Percentiles rank a stretch among this genome's conserved stretches.
Conservation (phyloP, 2,797 vertebrate genomes). For the Cyclopterus lumpus region DNA sequence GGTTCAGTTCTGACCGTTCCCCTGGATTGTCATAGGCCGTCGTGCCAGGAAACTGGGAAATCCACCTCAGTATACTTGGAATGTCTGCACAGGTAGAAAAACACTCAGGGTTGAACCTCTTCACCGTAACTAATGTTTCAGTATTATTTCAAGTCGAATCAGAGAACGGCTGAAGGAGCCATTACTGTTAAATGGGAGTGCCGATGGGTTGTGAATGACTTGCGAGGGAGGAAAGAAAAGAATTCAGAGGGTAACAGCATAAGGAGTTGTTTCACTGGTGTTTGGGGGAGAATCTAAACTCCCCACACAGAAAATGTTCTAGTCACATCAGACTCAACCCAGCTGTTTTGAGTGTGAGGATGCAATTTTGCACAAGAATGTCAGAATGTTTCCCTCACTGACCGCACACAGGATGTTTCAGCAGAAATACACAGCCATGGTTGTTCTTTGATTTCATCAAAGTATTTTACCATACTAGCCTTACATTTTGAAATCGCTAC, state of each 20-base stretch:
- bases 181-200: constrained; percentile 52
- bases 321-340: constrained; percentile 15
- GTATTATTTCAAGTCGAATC: constrained; percentile 48
- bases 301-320: constrained; percentile 1
- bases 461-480: constrained; percentile 19
- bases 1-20: not conserved
- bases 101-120: constrained; percentile 38
- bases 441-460: constrained; percentile 52
- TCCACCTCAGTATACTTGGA: constrained; percentile 68
- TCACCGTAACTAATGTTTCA: constrained; percentile 53
- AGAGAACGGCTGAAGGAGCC: constrained; percentile 31
- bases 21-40: not conserved
- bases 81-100: constrained; percentile 68
- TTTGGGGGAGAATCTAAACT: constrained; percentile 18
- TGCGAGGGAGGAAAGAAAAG: constrained; percentile 26
- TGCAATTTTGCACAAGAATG: constrained; percentile 23
- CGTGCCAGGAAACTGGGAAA: constrained; percentile 60
- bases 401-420: constrained; percentile 46
- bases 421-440: constrained; percentile 10
- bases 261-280: constrained; percentile 25
- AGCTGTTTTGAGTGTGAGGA: constrained; percentile 33
- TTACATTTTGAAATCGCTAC: constrained; percentile 49
- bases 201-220: constrained; percentile 51
- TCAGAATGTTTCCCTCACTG: constrained; percentile 11
- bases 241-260: constrained; percentile 24